Conservation (phyloP, 2,113 vertebrate genomes). For the Prunella himalayana region DNA sequence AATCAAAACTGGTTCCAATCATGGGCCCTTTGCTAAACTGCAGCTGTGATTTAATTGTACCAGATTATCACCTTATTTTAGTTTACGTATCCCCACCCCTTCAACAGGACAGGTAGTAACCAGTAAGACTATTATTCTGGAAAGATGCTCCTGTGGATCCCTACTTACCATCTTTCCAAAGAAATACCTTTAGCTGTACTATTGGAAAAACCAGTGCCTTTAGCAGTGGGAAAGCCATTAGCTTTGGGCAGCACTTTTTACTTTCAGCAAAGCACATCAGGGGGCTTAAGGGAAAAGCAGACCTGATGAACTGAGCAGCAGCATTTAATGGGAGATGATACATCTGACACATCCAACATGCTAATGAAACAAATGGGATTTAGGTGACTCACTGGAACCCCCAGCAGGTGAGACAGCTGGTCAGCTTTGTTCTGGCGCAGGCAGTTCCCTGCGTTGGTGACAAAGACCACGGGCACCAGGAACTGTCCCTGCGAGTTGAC, state of each 20-base stretch:
- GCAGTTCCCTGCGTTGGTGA: slow-evolving; percentile 90
- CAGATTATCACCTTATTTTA: neutral
- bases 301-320: neutral
- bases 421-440: slow-evolving; percentile 82
- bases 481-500: slow-evolving; percentile 77
- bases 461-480: slow-evolving; percentile 85
- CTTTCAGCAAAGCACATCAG: neutral
- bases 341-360: neutral
- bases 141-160: neutral
- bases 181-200: neutral
- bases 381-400: slow-evolving; percentile 77
- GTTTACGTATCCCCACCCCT: neutral
- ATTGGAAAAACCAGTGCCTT: neutral
- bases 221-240: neutral
- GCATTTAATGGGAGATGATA: neutral
- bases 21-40: neutral
- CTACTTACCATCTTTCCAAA: neutral
- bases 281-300: neutral
- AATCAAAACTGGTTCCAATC: neutral
- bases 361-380: neutral
- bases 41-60: neutral
- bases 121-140: neutral
- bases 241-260: neutral
- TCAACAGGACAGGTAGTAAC: neutral
- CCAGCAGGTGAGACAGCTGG: slow-evolving; percentile 82